Evolutionary conservation across 2,888 invertebrate genomes (phyloP), one percentile per base, ranked within the genome.

Genomic region (Hemaris fuciformis): DNA sequence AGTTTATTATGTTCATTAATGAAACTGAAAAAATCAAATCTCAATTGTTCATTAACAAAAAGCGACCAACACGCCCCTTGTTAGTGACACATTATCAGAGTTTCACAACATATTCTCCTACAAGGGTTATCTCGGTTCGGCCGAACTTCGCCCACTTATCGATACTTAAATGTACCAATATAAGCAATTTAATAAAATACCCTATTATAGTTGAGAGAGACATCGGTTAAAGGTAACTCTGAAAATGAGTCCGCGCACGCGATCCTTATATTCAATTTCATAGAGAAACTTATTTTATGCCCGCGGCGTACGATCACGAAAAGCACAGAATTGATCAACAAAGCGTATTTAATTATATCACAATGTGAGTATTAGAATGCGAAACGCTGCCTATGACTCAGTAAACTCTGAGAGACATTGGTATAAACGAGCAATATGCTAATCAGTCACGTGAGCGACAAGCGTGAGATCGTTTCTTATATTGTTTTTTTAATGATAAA

Each of bases 251-350:
- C 67, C 59, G 65, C 67, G 73, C 90, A 91, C 90, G 91, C 91
- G 80, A 89, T 78, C 80, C 71, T 75, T 74, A 72, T 85, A 88
- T 88, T 89, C 87, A 89, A 90, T 91, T 88, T 88, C 84, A 84
- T 87, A 87, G 83, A 81, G 76, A 84, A 88, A 88, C 84, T 87
- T 89, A 86, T 85, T 86, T 85, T 82, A 85, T 84, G 83, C 80
- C 75, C 75, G 73, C 77, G 67, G 70, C 65, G 67, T 79, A 79
- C 83, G 74, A 81, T 81, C 86, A 87, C 87, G 88, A 72, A 84
- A 77, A 77, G 73, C 73, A 66, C 70, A 71, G 71, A 77, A 85
- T 85, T 85, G 81, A 84, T 88, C 81, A 82, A 73, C 41, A 27
- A 20, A 25, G 25, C 41, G n/a, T n/a, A 53, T 38, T 41, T 46